These are phyloP conservation scores for Euleptes europaea DNA, from an alignment of 2,113 vertebrate genomes.

Conservation along the genomic window DNA sequence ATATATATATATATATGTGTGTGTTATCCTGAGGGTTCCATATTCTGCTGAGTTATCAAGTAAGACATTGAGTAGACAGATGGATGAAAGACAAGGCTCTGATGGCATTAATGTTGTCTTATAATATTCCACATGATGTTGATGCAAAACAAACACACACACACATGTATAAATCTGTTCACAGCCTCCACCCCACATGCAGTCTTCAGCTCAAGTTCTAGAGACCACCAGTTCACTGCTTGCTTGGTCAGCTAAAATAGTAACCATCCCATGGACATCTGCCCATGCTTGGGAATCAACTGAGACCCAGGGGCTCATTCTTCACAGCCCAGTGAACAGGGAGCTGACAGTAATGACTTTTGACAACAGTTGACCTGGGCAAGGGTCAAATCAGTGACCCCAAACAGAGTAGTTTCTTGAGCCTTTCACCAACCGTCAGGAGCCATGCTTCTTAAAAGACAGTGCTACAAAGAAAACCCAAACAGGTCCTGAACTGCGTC, in stretches of 20 bases:
- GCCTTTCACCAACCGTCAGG: slow-evolving; percentile 32
- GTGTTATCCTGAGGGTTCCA: background rate
- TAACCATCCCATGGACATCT: slow-evolving; percentile 23
- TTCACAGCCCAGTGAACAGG: slow-evolving; percentile 41
- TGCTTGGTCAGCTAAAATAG: slow-evolving; percentile 10
- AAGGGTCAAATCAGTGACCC: slow-evolving; percentile 42
- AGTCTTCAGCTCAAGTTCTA: background rate
- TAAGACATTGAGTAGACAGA: background rate
- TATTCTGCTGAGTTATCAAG: background rate
- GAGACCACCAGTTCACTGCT: background rate
- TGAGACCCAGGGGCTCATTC: slow-evolving; percentile 35
- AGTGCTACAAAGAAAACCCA: slow-evolving; percentile 18
- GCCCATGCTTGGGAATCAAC: background rate
- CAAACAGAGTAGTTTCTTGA: slow-evolving; percentile 24
- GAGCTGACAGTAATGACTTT: background rate
- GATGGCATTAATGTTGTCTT: background rate
- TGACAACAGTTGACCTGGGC: slow-evolving; percentile 45
- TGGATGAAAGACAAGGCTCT: background rate
- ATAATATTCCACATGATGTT: background rate
- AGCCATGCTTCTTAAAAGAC: slow-evolving; percentile 17
- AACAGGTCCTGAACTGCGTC: slow-evolving; percentile 19
- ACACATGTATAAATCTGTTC: background rate
- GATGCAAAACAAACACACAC: background rate
- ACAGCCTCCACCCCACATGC: background rate
- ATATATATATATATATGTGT: too few species aligned